Conservation (phyloP, 2,113 vertebrate genomes). For the Dasyornis broadbenti region DNA sequence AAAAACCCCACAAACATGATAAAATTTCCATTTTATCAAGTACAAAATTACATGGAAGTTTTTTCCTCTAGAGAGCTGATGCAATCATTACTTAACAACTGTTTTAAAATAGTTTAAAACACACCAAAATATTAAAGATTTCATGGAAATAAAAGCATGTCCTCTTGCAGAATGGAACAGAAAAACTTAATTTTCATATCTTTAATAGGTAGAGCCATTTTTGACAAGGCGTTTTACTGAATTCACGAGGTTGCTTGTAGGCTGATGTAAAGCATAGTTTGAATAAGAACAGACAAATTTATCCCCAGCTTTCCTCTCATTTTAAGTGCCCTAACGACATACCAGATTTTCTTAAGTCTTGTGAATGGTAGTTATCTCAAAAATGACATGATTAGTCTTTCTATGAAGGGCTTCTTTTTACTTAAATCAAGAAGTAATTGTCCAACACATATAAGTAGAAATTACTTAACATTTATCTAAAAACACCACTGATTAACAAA, state of each 20-base stretch:
- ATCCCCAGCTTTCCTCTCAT: background rate
- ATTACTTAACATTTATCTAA: background rate
- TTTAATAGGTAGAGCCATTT: background rate
- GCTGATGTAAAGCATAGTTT: background rate
- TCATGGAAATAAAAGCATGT: background rate
- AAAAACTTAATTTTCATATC: background rate
- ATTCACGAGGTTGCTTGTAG: background rate
- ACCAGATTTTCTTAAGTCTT: background rate
- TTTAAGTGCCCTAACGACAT: background rate
- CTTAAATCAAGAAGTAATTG: background rate
- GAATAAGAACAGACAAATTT: background rate
- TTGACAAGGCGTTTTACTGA: background rate
- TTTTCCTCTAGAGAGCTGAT: background rate
- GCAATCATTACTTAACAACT: background rate
- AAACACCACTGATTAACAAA: background rate
- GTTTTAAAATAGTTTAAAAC: background rate
- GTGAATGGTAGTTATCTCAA: background rate
- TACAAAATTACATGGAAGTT: background rate
- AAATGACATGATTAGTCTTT: background rate
- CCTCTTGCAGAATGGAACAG: background rate
- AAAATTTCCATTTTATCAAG: constrained; percentile 1
- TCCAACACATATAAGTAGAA: background rate
- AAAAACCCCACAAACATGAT: background rate
- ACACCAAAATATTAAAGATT: background rate
- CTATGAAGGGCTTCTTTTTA: background rate